Evolutionary conservation across 2,888 invertebrate genomes (phyloP).

Genomic region (Alloscopus bannaensis): DNA sequence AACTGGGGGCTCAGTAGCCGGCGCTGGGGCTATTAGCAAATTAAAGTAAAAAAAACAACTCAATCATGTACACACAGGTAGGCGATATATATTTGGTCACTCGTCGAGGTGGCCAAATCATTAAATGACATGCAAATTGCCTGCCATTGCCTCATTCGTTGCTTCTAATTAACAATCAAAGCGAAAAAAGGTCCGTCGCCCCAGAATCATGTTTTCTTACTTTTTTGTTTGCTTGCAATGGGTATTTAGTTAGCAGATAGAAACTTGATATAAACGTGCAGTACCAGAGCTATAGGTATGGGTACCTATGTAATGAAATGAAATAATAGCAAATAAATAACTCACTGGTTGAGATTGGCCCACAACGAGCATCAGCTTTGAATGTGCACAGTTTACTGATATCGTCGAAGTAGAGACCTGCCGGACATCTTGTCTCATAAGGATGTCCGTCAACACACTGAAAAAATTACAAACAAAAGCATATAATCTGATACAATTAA

Average conservation of each 20-base stretch:
- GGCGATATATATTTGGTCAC: too few species aligned
- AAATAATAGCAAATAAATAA: conserved; percentile 71
- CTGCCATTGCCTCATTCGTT: neutral
- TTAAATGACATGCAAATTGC: conserved; percentile 8
- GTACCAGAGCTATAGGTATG: too few species aligned
- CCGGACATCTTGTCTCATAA: conserved; percentile 91
- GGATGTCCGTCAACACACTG: conserved; percentile 94
- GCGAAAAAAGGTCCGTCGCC: too few species aligned
- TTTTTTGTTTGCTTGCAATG: too few species aligned
- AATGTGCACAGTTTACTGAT: conserved; percentile 93
- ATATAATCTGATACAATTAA: neutral
- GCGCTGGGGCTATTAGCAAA: conserved; percentile 89
- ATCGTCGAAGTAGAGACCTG: conserved; percentile 92
- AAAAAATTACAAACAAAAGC: conserved; percentile 72
- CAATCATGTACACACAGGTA: too few species aligned
- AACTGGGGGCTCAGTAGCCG: conserved; percentile 86
- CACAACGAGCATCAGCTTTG: conserved; percentile 91
- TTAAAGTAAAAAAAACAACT: too few species aligned
- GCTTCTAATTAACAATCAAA: too few species aligned
- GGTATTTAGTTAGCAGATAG: too few species aligned
- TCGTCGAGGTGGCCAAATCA: neutral
- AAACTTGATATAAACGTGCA: too few species aligned
- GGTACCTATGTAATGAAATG: too few species aligned
- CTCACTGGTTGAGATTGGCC: conserved; percentile 92
- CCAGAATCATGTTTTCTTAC: too few species aligned